phyloP scores from a whole-genome alignment of 2,888 invertebrate genomes.

The Hecatera dysodea region DNA sequence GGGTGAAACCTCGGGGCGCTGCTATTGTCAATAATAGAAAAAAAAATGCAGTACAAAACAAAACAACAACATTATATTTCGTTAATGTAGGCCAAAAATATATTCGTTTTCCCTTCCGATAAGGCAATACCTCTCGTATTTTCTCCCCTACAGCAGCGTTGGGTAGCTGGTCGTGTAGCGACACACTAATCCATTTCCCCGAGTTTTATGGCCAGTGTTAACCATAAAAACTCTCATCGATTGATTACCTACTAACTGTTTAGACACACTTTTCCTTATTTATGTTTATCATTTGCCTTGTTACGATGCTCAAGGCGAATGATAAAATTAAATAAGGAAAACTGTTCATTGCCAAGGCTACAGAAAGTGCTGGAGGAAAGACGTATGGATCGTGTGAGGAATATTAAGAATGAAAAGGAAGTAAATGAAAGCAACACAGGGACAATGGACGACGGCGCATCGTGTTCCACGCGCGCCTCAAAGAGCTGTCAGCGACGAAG shows the following conservation, averaged over 20 bases:
- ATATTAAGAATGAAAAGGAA: too few species aligned
- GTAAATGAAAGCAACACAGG: too few species aligned
- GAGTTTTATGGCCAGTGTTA: constrained; percentile 30
- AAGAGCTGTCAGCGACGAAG: too few species aligned
- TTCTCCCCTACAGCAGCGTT: neutral
- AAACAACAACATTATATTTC: neutral
- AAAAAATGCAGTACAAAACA: too few species aligned
- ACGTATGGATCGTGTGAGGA: too few species aligned
- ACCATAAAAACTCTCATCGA: constrained; percentile 40
- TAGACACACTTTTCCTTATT: constrained; percentile 8
- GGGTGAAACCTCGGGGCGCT: too few species aligned
- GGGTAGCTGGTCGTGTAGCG: neutral
- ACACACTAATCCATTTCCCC: constrained; percentile 38
- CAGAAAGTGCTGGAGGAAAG: too few species aligned
- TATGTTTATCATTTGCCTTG: constrained; percentile 1
- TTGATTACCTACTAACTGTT: constrained; percentile 32
- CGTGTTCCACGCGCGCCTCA: too few species aligned
- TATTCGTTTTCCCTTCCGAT: neutral
- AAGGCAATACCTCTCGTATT: neutral
- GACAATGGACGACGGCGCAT: too few species aligned
- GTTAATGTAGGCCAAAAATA: neutral
- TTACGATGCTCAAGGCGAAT: neutral
- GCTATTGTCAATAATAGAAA: too few species aligned
- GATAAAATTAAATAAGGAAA: too few species aligned
- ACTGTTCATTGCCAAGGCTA: neutral